phyloP scores from a whole-genome alignment of 1,140 invertebrate species.

The Pseudomyrmex pallidus region DNA sequence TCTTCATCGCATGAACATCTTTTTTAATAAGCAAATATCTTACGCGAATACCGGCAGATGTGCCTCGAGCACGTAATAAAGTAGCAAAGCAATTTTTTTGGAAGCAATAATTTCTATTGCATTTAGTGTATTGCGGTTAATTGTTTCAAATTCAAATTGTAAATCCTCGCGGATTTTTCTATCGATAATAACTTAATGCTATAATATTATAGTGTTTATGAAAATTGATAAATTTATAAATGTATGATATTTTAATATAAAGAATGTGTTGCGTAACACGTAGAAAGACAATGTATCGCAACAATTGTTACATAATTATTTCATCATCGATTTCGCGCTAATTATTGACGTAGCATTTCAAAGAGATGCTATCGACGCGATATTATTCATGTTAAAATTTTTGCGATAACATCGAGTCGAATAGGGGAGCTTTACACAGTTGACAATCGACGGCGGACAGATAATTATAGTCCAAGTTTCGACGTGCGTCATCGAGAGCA shows the following conservation, averaged over 20 bases:
- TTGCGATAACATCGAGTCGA: background rate
- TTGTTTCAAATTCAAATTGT: background rate
- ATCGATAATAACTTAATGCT: background rate
- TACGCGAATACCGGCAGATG: background rate
- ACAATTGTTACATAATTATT: conserved; percentile 22
- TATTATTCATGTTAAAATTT: conserved; percentile 28
- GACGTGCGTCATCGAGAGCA: conserved; percentile 29
- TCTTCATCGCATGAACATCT: conserved; percentile 1
- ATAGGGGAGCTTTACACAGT: background rate
- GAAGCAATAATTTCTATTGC: background rate
- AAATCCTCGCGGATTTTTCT: background rate
- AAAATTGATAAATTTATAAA: conserved; percentile 9
- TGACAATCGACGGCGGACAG: conserved; percentile 22
- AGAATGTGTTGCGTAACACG: background rate
- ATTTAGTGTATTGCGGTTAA: background rate
- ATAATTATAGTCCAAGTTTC: conserved; percentile 43
- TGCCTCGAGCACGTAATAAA: background rate
- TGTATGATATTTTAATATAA: background rate
- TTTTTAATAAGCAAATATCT: conserved; percentile 20
- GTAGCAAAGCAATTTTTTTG: conserved; percentile 4
- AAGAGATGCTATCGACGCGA: background rate
- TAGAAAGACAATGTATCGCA: background rate
- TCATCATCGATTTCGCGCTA: background rate
- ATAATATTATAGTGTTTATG: background rate
- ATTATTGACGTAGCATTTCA: conserved; percentile 5